phyloP scores from a whole-genome alignment of 2,888 invertebrate species.

The Ichneumoninae sp. region DNA sequence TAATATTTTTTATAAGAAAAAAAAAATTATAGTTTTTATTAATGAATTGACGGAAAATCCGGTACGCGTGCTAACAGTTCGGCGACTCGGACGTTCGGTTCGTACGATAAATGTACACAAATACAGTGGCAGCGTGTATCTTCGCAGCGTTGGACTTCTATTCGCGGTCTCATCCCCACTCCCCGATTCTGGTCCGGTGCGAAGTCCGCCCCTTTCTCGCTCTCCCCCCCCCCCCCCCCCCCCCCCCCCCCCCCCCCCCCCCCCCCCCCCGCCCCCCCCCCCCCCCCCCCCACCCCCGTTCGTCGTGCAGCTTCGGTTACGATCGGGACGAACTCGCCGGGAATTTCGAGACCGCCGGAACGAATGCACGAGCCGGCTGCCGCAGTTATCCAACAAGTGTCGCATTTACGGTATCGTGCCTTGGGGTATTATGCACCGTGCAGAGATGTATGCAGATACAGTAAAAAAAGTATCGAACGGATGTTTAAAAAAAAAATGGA shows the following conservation, averaged over 20 bases:
- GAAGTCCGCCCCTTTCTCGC: constrained; percentile 42
- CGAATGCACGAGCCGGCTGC: not conserved
- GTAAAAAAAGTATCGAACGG: not conserved
- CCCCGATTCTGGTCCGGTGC: not conserved
- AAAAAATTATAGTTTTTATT: too few species aligned
- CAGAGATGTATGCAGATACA: not conserved
- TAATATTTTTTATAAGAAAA: too few species aligned
- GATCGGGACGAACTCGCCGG: not conserved
- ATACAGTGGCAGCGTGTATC: not conserved
- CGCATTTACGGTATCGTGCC: constrained; percentile 63
- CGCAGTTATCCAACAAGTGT: constrained; percentile 77
- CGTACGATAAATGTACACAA: not conserved
- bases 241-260: constrained; percentile 50
- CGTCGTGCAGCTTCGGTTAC: not conserved
- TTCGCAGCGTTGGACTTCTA: not conserved
- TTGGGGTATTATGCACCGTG: not conserved
- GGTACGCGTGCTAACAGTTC: not conserved
- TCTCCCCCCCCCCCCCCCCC: constrained; percentile 48
- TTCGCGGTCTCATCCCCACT: constrained; percentile 8
- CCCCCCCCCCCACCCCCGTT: not conserved
- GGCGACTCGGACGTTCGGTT: not conserved
- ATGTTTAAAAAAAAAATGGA: not conserved
- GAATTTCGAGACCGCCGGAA: not conserved
- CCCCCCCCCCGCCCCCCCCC: constrained; percentile 42
- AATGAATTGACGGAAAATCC: too few species aligned